phyloP scores from a whole-genome alignment of 2,113 vertebrate species.

The Addax nasomaculatus region DNA sequence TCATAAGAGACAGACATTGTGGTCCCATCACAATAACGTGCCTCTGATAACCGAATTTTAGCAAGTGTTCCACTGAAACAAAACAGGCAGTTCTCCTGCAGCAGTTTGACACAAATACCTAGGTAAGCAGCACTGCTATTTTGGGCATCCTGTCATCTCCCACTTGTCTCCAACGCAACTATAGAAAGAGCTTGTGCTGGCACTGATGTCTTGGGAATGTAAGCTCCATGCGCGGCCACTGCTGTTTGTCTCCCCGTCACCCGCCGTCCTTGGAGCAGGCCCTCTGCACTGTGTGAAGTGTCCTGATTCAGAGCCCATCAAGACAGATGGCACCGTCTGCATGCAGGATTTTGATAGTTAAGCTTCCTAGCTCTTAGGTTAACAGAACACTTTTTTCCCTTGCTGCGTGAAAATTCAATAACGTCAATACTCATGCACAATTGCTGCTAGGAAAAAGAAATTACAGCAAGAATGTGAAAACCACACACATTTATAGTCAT shows the following conservation, averaged over 20 bases:
- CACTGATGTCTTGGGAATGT: conserved; percentile 22
- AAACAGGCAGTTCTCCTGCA: conserved; percentile 22
- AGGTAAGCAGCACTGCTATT: conserved; percentile 22
- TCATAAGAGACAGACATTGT: neutral
- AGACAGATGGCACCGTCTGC: neutral
- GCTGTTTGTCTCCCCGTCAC: neutral
- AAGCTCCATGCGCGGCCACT: neutral
- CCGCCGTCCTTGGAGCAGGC: neutral
- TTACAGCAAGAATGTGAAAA: neutral
- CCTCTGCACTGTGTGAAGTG: neutral
- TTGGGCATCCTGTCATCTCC: conserved; percentile 23
- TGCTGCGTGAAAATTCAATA: neutral
- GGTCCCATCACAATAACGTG: neutral
- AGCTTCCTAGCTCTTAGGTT: neutral
- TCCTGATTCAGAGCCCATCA: neutral
- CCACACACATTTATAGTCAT: neutral
- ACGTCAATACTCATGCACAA: neutral
- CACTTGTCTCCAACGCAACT: conserved; percentile 21
- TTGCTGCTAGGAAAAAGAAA: neutral
- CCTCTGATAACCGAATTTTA: neutral
- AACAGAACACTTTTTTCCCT: neutral
- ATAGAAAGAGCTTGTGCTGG: neutral
- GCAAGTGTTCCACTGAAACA: neutral
- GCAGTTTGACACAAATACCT: conserved; percentile 24
- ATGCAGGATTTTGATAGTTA: neutral